Evolutionary conservation across 1,140 invertebrate species (phyloP), one percentile per base, ranked within the genome.

Genomic region (Anoplolepis gracilipes): DNA sequence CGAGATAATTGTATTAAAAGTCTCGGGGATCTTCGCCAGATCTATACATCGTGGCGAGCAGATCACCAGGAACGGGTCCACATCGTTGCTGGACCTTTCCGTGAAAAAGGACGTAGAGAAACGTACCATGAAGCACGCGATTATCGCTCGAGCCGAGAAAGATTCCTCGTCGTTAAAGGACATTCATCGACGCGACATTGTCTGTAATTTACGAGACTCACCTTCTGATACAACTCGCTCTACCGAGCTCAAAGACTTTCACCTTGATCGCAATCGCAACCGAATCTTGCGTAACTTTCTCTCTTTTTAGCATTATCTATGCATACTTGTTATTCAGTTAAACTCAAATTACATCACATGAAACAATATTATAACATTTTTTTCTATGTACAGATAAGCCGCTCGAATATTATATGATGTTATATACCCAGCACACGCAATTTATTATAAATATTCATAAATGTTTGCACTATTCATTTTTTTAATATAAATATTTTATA

Each of bases 181-280:
- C 77, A 89, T 88, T 89, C 87, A 46, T 39, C 19, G 46, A 57
- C 46, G 46, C 46, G 61, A 88, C 87, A 77, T 61, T 86, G 84
- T 13, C 53, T 62, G 28, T 55, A 77, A 88, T 86, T 88, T 86
- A 88, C 28, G 87, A 86, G 84, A 55, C 62, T 75, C 53, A n/a
- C n/a, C n/a, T n/a, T 64, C 70, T 85, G 87, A 89, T 89, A 88
- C 78, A 87, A 88, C 73, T 89, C 84, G 88, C 88, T 89, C 76
- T 70, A 85, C 53, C 88, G 64, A 88, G 39, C 84, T 10, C 84
- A n/a, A 88, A 82, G 88, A 89, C 88, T 89, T 89, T 89, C 88
- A 89, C 88, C 88, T 89, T 89, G 88, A 89, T 89, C 88, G 65
- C 85, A 89, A 89, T 89, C 88, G 72, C 55, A 70, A 86, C 57